phyloP scores from a whole-genome alignment of 1,140 invertebrate genomes.

The Trachymyrmex septentrionalis region DNA sequence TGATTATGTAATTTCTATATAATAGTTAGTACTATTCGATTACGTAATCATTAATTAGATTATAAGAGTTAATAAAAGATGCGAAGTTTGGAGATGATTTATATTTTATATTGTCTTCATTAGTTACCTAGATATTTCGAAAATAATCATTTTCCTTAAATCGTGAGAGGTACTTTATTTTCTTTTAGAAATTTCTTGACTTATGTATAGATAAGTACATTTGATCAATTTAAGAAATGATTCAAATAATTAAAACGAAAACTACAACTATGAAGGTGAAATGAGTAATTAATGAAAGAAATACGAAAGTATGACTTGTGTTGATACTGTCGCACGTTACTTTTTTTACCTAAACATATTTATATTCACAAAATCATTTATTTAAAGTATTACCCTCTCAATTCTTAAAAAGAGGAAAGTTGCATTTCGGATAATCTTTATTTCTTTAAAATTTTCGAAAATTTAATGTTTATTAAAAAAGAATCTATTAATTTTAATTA shows the following conservation, averaged over 20 bases:
- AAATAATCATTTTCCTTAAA: no score
- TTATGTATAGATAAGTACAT: no score
- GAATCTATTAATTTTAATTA: not conserved
- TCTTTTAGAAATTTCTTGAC: no score
- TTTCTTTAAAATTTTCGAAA: not conserved
- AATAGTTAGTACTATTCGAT: no score
- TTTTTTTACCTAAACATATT: not conserved
- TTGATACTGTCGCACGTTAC: not conserved
- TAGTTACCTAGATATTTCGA: no score
- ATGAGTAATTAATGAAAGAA: slow-evolving; percentile 7
- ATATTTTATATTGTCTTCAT: no score
- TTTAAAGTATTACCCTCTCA: not conserved
- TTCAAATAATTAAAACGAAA: not conserved
- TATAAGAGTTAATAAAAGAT: no score
- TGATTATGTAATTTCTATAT: no score
- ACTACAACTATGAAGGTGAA: not conserved
- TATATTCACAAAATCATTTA: not conserved
- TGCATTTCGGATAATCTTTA: not conserved
- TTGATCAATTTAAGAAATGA: slow-evolving; percentile 4
- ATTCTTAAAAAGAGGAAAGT: not conserved
- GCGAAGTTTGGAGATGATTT: no score
- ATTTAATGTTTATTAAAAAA: not conserved
- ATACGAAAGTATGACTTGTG: not conserved
- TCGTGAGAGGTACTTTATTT: no score
- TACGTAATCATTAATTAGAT: no score